These are phyloP conservation scores for Tretioscincus oriximinensis DNA, from an alignment of 2,113 vertebrate genomes.

Conservation along the genomic window DNA sequence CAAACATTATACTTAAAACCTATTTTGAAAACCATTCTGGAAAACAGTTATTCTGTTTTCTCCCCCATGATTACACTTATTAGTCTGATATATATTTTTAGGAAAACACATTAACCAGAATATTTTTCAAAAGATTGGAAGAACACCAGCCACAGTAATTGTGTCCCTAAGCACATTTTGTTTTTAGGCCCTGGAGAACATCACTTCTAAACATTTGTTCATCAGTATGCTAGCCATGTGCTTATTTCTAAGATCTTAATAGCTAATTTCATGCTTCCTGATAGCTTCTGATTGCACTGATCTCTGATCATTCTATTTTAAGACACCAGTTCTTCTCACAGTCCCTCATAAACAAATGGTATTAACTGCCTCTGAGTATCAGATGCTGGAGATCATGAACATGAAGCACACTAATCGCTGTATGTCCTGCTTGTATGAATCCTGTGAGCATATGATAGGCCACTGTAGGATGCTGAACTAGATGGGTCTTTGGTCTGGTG, in stretches of 20 bases:
- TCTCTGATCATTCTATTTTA: neutral
- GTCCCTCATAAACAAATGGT: neutral
- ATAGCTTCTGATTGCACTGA: slow-evolving; percentile 3
- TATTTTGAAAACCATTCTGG: slow-evolving; percentile 43
- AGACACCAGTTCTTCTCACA: neutral
- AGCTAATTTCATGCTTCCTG: neutral
- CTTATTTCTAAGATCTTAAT: slow-evolving; percentile 17
- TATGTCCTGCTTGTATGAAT: neutral
- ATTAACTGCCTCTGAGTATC: neutral
- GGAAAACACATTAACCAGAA: slow-evolving; percentile 10
- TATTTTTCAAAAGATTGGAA: slow-evolving; percentile 8
- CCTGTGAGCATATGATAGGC: too few species aligned
- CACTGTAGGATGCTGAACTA: neutral
- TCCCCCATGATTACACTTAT: neutral
- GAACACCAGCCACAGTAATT: neutral
- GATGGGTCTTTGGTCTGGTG: neutral
- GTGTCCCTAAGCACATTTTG: neutral
- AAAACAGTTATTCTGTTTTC: slow-evolving; percentile 21
- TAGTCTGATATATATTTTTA: slow-evolving; percentile 34
- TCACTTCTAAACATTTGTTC: neutral
- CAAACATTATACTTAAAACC: slow-evolving; percentile 38
- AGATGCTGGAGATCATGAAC: neutral
- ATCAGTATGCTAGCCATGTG: slow-evolving; percentile 19
- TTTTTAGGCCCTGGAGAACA: neutral
- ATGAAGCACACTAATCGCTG: neutral